A percentile compares a stretch with the other conserved stretches of the same genome.
Conservation (phyloP, 2,113 vertebrate species). For the Oceanites oceanicus region DNA sequence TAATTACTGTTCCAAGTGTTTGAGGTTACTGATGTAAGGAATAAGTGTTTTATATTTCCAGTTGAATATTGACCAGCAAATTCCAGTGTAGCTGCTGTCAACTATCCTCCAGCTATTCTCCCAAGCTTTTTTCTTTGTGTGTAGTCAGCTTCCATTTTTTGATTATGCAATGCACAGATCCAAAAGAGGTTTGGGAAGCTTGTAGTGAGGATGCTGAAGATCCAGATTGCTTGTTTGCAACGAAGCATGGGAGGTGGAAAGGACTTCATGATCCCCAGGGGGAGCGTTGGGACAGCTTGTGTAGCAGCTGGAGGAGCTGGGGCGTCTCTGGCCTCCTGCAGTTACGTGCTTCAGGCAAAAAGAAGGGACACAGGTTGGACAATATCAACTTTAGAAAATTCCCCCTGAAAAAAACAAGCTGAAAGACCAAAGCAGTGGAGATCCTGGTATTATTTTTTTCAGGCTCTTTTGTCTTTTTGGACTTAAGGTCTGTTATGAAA, state of each 20-base stretch:
- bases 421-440: neutral
- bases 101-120: neutral
- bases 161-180: neutral
- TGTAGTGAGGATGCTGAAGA: neutral
- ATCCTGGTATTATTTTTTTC: neutral
- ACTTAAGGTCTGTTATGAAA: neutral
- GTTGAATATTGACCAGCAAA: neutral
- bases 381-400: neutral
- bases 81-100: neutral
- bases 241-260: neutral
- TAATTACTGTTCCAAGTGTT: neutral
- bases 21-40: neutral
- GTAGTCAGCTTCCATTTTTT: neutral
- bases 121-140: neutral
- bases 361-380: neutral
- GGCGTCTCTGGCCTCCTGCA: neutral
- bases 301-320: fast-evolving
- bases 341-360: neutral
- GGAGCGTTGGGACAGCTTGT: neutral
- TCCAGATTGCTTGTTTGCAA: neutral
- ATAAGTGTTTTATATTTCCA: neutral
- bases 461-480: neutral
- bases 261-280: neutral
- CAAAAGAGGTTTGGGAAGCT: neutral
- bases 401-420: neutral